Percentiles rank a stretch among this genome's conserved stretches.
These are phyloP conservation scores for Empis stercorea DNA, from an alignment of 2,888 invertebrate genomes.

Conservation along the genomic window DNA sequence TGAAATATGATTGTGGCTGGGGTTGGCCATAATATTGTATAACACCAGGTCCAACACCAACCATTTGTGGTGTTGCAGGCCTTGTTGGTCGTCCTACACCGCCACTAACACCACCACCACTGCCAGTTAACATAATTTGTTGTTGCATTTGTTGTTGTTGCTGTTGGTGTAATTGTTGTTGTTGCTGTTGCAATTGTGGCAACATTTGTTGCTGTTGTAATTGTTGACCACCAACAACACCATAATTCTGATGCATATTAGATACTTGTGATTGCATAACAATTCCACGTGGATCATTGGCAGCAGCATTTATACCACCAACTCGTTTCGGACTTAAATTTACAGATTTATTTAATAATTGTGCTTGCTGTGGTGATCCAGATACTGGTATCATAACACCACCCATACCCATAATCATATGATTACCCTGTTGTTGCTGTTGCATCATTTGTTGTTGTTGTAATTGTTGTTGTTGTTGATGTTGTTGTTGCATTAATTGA, in stretches of 20 bases:
- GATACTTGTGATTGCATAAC: slow-evolving; percentile 23
- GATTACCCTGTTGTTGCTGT: slow-evolving; percentile 13
- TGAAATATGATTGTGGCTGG: slow-evolving; percentile 23
- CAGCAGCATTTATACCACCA: no score
- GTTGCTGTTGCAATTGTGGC: slow-evolving; percentile 17
- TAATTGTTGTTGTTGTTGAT: slow-evolving; percentile 13
- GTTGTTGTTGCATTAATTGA: slow-evolving; percentile 11
- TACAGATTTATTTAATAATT: slow-evolving; percentile 10
- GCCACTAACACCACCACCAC: slow-evolving; percentile 15
- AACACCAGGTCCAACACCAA: slow-evolving; percentile 20
- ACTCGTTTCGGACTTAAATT: slow-evolving; percentile 13
- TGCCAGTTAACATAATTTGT: slow-evolving; percentile 12
- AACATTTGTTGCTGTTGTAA: slow-evolving; percentile 17
- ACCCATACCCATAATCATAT: slow-evolving; percentile 6
- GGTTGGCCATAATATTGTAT: slow-evolving; percentile 15
- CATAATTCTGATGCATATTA: slow-evolving; percentile 33
- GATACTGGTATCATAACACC: slow-evolving; percentile 1
- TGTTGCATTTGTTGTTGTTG: slow-evolving; percentile 6
- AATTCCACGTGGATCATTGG: not conserved
- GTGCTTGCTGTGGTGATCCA: slow-evolving; percentile 10
- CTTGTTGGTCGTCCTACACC: slow-evolving; percentile 23
- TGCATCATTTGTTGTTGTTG: slow-evolving; percentile 10
- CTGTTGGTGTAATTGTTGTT: slow-evolving; percentile 11
- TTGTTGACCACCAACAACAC: slow-evolving; percentile 16
- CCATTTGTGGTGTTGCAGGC: slow-evolving; percentile 14